phyloP scores from a whole-genome alignment of 2,888 invertebrate genomes.

The Nomada fucata region DNA sequence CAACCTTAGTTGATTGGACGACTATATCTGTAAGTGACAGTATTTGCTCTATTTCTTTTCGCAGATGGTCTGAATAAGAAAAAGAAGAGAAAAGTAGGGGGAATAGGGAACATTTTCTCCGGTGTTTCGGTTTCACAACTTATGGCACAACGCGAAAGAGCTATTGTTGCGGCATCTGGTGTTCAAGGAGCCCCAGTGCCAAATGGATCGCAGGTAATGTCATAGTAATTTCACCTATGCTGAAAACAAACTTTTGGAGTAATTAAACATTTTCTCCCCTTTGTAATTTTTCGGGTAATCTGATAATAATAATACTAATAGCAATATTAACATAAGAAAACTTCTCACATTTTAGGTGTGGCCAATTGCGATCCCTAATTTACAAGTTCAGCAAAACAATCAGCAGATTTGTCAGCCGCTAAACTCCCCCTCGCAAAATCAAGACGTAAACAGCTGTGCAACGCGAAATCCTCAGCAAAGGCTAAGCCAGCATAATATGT shows the following conservation, averaged over 20 bases:
- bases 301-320: neutral
- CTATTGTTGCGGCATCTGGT: conserved; percentile 75
- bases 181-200: conserved; percentile 76
- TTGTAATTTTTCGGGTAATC: neutral
- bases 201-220: conserved; percentile 81
- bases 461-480: conserved; percentile 78
- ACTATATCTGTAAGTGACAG: neutral
- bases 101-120: conserved; percentile 86
- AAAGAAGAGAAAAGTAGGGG: conserved; percentile 88
- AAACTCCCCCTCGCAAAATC: conserved; percentile 77
- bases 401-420: conserved; percentile 79
- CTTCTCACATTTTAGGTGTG: conserved; percentile 75
- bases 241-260: too few species aligned
- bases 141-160: conserved; percentile 87
- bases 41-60: conserved; percentile 62
- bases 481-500: conserved; percentile 78
- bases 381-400: conserved; percentile 79
- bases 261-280: neutral
- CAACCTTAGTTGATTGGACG: neutral
- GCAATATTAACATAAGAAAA: neutral
- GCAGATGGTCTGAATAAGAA: conserved; percentile 85
- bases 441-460: conserved; percentile 73
- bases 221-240: neutral
- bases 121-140: conserved; percentile 88
- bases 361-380: conserved; percentile 79